Percentiles rank a stretch among this genome's conserved stretches.
Conservation (phyloP, 2,888 invertebrate species). For the Perizoma flavofasciatum region DNA sequence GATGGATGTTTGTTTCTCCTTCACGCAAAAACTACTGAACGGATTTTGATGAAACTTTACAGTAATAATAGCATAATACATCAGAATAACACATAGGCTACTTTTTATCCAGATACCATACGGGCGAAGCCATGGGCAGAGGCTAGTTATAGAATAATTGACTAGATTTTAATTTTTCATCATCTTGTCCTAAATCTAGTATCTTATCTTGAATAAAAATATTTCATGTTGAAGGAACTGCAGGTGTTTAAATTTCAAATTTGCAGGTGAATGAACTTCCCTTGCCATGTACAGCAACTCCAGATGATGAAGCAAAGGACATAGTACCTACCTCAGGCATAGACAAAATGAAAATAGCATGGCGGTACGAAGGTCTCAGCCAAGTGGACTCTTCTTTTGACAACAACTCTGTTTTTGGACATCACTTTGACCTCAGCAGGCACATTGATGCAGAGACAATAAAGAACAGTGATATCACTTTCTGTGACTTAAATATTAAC, state of each 20-base stretch:
- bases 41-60: no score
- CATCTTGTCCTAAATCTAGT: no score
- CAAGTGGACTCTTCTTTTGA: slow-evolving; percentile 83
- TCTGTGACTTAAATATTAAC: slow-evolving; percentile 73
- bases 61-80: no score
- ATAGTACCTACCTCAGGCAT: slow-evolving; percentile 44
- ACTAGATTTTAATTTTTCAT: no score
- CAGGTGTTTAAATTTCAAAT: neutral
- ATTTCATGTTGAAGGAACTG: no score
- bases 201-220: no score
- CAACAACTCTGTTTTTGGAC: slow-evolving; percentile 85
- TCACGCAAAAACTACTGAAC: no score
- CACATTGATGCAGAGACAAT: slow-evolving; percentile 85
- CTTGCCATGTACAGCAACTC: slow-evolving; percentile 77
- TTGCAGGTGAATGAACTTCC: slow-evolving; percentile 78
- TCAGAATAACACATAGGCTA: no score
- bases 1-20: no score
- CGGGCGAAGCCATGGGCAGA: no score
- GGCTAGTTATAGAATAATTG: no score
- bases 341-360: slow-evolving; percentile 93
- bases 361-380: slow-evolving; percentile 92
- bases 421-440: slow-evolving; percentile 92
- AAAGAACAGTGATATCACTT: slow-evolving; percentile 81
- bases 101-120: no score
- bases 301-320: slow-evolving; percentile 66